phyloP scores from a whole-genome alignment of 2,888 invertebrate genomes.

The Latrodectus elegans region DNA sequence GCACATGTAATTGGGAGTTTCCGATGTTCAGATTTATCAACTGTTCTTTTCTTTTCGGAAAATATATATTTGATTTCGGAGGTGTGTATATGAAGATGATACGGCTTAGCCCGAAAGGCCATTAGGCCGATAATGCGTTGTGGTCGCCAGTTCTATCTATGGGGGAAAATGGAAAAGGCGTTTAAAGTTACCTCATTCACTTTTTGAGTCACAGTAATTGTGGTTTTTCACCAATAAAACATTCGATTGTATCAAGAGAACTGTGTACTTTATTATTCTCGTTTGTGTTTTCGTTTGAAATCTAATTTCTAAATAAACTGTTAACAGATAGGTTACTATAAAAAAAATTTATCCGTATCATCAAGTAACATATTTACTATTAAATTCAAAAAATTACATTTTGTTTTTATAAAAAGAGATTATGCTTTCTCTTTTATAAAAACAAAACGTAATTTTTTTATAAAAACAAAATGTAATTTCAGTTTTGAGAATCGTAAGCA shows the following conservation, averaged over 20 bases:
- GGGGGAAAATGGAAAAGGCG: not conserved
- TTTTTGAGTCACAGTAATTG: not conserved
- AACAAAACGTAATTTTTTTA: no score
- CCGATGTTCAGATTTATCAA: not conserved
- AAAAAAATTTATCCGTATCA: no score
- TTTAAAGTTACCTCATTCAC: not conserved
- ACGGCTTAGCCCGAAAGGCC: constrained; percentile 23
- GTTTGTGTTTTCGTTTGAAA: not conserved
- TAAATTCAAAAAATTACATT: no score
- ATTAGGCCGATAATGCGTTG: constrained; percentile 3
- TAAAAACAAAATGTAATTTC: no score
- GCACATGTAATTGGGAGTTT: constrained; percentile 14
- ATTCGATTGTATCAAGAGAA: not conserved
- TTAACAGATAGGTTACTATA: no score
- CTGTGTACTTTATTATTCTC: not conserved
- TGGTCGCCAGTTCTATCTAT: not conserved
- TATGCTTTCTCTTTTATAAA: no score
- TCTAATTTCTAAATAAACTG: constrained; percentile 1
- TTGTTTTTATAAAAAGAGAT: no score
- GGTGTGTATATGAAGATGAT: constrained; percentile 43
- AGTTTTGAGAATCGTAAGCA: no score
- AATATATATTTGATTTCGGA: constrained; percentile 41
- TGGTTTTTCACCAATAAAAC: not conserved
- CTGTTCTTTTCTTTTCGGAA: not conserved
- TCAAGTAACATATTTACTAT: no score